A percentile compares a stretch with the other conserved stretches of the same genome.
Conservation (phyloP, 2,888 invertebrate genomes). For the Limnephilus marmoratus region DNA sequence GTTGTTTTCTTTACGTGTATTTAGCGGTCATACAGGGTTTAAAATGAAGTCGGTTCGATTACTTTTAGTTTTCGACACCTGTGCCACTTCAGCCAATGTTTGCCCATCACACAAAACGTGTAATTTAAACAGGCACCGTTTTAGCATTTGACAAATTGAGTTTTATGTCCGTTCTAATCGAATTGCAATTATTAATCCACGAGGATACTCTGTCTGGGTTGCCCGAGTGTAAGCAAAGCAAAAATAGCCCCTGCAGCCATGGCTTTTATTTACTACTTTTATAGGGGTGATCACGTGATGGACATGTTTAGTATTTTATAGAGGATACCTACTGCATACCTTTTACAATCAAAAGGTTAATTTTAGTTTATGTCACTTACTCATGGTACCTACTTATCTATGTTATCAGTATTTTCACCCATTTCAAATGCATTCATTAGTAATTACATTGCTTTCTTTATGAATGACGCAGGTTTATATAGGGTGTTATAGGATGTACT, state of each 20-base stretch:
- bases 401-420: neutral
- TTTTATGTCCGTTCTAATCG: constrained; percentile 11
- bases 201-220: neutral
- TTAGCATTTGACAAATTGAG: constrained; percentile 35
- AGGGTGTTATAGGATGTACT: too few species aligned
- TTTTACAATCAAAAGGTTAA: neutral
- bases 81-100: neutral
- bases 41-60: neutral
- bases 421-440: neutral
- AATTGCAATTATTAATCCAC: constrained; percentile 2
- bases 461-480: neutral
- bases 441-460: neutral
- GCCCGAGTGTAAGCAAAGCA: neutral
- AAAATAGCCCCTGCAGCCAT: neutral
- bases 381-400: neutral
- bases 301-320: neutral
- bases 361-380: neutral
- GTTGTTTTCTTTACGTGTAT: too few species aligned
- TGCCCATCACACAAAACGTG: constrained; percentile 16
- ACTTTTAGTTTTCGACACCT: neutral
- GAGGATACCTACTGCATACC: neutral
- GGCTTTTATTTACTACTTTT: neutral
- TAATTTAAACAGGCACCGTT: constrained; percentile 15
- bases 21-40: neutral
- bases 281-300: neutral